Evolutionary conservation across 1,140 invertebrate species (phyloP).

Genomic region (Drosophila subobscura): DNA sequence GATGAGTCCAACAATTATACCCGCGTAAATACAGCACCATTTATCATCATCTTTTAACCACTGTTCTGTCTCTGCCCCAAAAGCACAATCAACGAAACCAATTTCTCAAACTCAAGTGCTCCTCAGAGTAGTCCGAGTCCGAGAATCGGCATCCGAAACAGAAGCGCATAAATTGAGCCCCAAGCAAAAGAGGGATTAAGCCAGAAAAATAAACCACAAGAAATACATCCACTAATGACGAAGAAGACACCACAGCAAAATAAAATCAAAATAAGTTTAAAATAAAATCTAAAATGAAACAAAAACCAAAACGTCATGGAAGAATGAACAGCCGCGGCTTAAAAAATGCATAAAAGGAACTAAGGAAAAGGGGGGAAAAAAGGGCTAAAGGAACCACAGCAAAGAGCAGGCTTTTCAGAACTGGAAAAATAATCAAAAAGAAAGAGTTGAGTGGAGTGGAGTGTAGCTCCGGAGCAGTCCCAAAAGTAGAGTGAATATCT

Average conservation of each 20-base stretch:
- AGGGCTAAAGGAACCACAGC: constrained; percentile 53
- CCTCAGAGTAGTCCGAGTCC: constrained; percentile 42
- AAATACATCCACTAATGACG: constrained; percentile 63
- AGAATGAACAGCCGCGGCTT: constrained; percentile 35
- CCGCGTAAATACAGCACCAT: too few species aligned
- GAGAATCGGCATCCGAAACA: constrained; percentile 46
- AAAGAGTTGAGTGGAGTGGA: too few species aligned
- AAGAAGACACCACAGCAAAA: constrained; percentile 10
- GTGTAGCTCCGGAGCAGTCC: not conserved
- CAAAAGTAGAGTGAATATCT: constrained; percentile 13
- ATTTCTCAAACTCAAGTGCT: constrained; percentile 71
- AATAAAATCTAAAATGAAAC: constrained; percentile 4
- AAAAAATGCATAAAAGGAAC: constrained; percentile 65
- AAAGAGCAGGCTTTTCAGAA: constrained; percentile 31
- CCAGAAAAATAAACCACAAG: constrained; percentile 44
- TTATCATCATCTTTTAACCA: not conserved
- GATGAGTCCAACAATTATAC: too few species aligned
- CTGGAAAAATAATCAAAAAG: constrained; percentile 23
- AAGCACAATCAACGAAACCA: constrained; percentile 67
- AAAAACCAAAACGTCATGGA: constrained; percentile 41
- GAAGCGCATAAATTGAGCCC: constrained; percentile 71
- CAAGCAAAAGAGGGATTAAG: constrained; percentile 51
- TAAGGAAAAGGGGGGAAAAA: constrained; percentile 13
- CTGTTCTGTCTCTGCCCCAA: constrained; percentile 6
- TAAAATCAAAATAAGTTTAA: constrained; percentile 15